A percentile compares a stretch with the other conserved stretches of the same genome.
phyloP scores from a whole-genome alignment of 2,888 invertebrate genomes.

The Cosmopolites sordidus region DNA sequence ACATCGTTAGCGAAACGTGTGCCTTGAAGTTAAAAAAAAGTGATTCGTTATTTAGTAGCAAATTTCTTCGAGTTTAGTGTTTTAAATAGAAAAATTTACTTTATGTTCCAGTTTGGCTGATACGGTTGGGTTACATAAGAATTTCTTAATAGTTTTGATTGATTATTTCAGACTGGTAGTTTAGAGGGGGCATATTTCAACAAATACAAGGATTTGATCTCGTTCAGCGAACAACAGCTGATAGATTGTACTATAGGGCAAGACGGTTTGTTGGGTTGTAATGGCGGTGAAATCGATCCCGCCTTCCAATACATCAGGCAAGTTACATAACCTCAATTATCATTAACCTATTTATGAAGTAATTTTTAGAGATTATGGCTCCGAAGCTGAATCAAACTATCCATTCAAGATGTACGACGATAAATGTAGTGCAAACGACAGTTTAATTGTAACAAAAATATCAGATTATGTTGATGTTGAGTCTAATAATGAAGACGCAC shows the following conservation, averaged over 20 bases:
- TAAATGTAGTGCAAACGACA: constrained; percentile 23
- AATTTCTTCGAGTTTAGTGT: too few relatives aligned
- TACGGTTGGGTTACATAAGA: too few relatives aligned
- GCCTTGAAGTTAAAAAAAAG: too few relatives aligned
- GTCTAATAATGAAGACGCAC: constrained; percentile 63
- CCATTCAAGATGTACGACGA: constrained; percentile 48
- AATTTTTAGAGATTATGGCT: constrained; percentile 17
- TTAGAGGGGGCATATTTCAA: constrained; percentile 52
- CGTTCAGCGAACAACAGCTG: constrained; percentile 54
- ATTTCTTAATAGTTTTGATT: too few relatives aligned
- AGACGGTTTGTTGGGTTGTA: constrained; percentile 51
- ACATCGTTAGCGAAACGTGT: too few relatives aligned
- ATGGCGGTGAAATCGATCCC: constrained; percentile 51
- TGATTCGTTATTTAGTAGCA: too few relatives aligned
- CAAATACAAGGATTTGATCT: constrained; percentile 50
- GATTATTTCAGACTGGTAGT: constrained; percentile 50
- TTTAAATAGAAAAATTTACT: too few relatives aligned
- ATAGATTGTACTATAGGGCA: constrained; percentile 49
- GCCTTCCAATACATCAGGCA: constrained; percentile 47
- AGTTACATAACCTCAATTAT: background rate
- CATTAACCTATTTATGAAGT: background rate
- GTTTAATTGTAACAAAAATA: constrained; percentile 17
- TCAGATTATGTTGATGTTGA: constrained; percentile 64
- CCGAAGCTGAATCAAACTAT: constrained; percentile 46
- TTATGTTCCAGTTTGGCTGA: too few relatives aligned